Evolutionary conservation across 1,140 invertebrate genomes (phyloP), one percentile per base, ranked within the genome.

Genomic region (Euwallacea similis): DNA sequence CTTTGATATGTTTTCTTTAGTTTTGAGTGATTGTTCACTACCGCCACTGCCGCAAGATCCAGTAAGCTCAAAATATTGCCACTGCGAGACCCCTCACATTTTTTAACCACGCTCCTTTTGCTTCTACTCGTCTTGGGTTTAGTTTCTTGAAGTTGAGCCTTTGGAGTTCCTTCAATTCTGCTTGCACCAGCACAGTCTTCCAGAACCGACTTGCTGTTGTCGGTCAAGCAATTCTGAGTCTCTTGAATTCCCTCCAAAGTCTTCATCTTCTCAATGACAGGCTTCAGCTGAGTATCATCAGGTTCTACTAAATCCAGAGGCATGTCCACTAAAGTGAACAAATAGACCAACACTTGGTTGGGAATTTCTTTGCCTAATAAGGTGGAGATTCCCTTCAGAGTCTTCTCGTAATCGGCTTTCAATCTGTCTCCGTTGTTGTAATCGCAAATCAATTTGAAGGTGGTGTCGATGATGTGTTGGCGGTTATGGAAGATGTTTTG

Each of bases 321-420:
- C 66, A 78, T 73, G 68, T 76, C 76, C 21, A 78, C 73, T 44
- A 76, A 73, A 4, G 75, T 78, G 44, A 78, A 59, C 42, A 76
- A 74, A 64, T 78, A 78, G 9, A 78, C 65, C n/a, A 78, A 44
- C 42, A 78, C 75, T 64, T 75, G 68, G 47, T 71, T 61, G 13
- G 77, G 77, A 66, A 78, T 68, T 66, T 75, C 56, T 69, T 78
- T 75, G 53, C 74, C 75, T 73, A 78, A 71, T 53, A 73, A 58
- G 47, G 50, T 62, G 71, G 72, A 77, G 0, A 78, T 70, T 13
- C 64, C 61, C 65, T 76, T 74, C 21, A 78, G 61, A 9, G 75
- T 75, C 56, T 75, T 74, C 50, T 76, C 76, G 42, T 78, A 76
- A 47, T 76, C 69, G 33, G 44, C 54, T 59, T 73, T 71, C 41